Evolutionary conservation across 1,140 invertebrate species (phyloP).

Genomic region (Hydropsyche tenuis): DNA sequence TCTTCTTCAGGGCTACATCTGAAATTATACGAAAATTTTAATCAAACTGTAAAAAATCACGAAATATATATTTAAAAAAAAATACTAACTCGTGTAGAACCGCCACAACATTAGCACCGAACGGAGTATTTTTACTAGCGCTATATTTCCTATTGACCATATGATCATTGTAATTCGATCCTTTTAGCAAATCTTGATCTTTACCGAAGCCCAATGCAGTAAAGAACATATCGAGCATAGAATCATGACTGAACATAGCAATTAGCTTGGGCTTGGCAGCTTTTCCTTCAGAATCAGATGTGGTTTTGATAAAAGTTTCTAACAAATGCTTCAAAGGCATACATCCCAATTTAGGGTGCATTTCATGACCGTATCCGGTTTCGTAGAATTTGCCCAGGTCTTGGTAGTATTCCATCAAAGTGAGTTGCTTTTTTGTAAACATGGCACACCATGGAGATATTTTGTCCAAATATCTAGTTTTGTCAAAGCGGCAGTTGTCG

Average conservation of each 20-base stretch:
- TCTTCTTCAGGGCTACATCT: conserved; percentile 13
- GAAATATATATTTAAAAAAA: background rate
- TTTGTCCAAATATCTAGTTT: conserved; percentile 68
- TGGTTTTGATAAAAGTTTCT: conserved; percentile 59
- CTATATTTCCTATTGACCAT: conserved; percentile 68
- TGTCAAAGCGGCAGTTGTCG: conserved; percentile 73
- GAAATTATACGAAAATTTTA: background rate
- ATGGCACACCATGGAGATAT: conserved; percentile 76
- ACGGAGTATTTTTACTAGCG: conserved; percentile 71
- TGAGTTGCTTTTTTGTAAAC: conserved; percentile 72
- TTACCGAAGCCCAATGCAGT: conserved; percentile 70
- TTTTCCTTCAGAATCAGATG: conserved; percentile 32
- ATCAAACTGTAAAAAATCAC: background rate
- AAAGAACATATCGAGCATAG: conserved; percentile 66
- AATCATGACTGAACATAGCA: conserved; percentile 78
- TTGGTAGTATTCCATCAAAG: conserved; percentile 77
- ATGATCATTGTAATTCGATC: conserved; percentile 64
- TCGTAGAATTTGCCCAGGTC: conserved; percentile 80
- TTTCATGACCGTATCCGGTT: conserved; percentile 70
- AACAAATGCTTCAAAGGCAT: conserved; percentile 75
- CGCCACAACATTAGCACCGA: conserved; percentile 74
- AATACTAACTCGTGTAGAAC: conserved; percentile 58
- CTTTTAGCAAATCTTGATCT: conserved; percentile 65
- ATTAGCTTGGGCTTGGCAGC: conserved; percentile 62
- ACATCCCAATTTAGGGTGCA: conserved; percentile 73